Evolutionary conservation across 2,113 vertebrate species (phyloP), one percentile per base, ranked within the genome.

Genomic region (Bungarus multicinctus): DNA sequence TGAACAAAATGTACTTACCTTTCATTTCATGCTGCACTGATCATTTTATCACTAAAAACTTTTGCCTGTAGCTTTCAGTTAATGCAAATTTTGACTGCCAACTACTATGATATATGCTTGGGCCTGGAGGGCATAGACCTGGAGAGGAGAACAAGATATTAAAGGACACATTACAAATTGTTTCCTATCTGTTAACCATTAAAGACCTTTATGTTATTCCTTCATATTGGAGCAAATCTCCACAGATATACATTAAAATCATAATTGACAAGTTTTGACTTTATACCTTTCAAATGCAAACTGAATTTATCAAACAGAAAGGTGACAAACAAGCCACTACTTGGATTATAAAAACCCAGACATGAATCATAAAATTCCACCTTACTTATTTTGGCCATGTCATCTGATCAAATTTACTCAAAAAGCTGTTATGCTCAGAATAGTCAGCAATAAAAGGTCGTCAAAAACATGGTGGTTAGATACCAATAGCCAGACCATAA

Each of bases 11-110:
- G 2, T 25, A 90, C 1, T 18, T 92, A 25, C 88, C 91, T 89
- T 89, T 92, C 88, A 86, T 2, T 2, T 87, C 27, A 58, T 5
- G 30, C n/a, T 54, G 60, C 92, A 93, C 90, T 96, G 45, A 95
- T 95, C 91, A 87, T 86, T 64, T 94, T 95, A 85, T 91, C 43
- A 92, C 69, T 25, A 69, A 52, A 39, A 90, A 91, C 34, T 58
- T 54, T 93, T 92, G 16, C 87, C 90, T 90, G 88, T 93, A 93
- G 57, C 14, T 55, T 92, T 87, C 45, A 30, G 47, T 43, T 90
- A 54, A 90, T 89, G 30, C 34, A 92, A n/a, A 25, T 47, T 85
- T 20, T 60, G 45, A 53, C 34, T 89, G 50, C 54, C 88, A 92
- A 53, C 55, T 39, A 90, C 91, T 25, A 87, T 87, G 91, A 52